These are phyloP conservation scores for Chloromyia formosa DNA, from an alignment of 2,888 invertebrate genomes.

Conservation along the genomic window DNA sequence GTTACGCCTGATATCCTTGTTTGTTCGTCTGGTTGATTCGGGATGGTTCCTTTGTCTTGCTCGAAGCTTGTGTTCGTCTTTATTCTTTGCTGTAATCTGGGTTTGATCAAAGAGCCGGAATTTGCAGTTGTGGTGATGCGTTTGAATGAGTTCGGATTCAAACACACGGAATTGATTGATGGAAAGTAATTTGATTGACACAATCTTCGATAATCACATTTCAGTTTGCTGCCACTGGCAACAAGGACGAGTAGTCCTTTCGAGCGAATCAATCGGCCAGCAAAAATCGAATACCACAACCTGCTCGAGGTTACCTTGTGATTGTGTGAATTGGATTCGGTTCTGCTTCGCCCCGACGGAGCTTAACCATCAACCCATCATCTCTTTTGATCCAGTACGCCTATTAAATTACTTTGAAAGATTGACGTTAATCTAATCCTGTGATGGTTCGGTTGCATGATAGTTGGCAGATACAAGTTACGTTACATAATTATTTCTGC, in stretches of 20 bases:
- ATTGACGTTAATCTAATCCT: slow-evolving; percentile 34
- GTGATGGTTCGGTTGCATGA: background rate
- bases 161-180: slow-evolving; percentile 25
- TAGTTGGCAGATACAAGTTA: too few species aligned
- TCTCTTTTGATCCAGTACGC: too few species aligned
- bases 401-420: slow-evolving; percentile 25
- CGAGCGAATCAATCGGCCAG: too few species aligned
- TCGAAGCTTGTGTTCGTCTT: background rate
- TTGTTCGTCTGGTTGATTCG: too few species aligned
- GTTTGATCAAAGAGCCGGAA: slow-evolving; percentile 23
- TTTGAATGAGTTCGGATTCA: slow-evolving; percentile 12
- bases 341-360: too few species aligned
- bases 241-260: background rate
- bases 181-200: slow-evolving; percentile 40
- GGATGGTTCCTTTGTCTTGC: background rate
- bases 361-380: too few species aligned
- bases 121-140: slow-evolving; percentile 23
- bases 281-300: slow-evolving; percentile 1
- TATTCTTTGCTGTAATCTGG: slow-evolving; percentile 3
- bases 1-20: slow-evolving; percentile 7
- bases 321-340: background rate
- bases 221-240: background rate
- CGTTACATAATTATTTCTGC: too few species aligned
- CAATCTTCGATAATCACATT: slow-evolving; percentile 35
- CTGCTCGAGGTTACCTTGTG: slow-evolving; percentile 3